Conservation (phyloP, 2,888 invertebrate species). For the Callyntrura guangdongensis region DNA sequence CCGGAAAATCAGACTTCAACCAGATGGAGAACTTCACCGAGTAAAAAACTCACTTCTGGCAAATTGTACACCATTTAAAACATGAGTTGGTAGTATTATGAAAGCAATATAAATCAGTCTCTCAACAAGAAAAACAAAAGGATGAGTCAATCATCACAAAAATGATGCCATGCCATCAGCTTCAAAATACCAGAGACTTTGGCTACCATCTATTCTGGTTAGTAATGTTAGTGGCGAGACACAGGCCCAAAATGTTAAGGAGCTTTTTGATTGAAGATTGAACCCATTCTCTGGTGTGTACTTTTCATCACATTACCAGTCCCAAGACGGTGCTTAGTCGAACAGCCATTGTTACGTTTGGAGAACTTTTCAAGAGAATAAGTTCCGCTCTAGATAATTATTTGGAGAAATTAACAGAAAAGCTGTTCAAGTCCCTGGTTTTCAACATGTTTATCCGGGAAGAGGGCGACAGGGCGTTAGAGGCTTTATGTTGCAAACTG, state of each 20-base stretch:
- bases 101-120: too few species aligned
- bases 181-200: conserved; percentile 43
- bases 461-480: conserved; percentile 61
- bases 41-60: too few species aligned
- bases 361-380: conserved; percentile 60
- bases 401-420: conserved; percentile 66
- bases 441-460: conserved; percentile 64
- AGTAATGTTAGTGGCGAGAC: conserved; percentile 63
- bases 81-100: too few species aligned
- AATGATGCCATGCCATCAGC: conserved; percentile 70
- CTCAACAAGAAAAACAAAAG: not conserved
- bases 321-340: conserved; percentile 53
- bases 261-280: conserved; percentile 46
- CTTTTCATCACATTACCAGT: conserved; percentile 63
- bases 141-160: conserved; percentile 2
- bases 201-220: conserved; percentile 34
- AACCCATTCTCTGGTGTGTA: conserved; percentile 65
- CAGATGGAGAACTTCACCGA: not conserved
- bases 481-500: conserved; percentile 64
- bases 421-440: conserved; percentile 53
- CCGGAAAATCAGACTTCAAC: conserved; percentile 58
- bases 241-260: conserved; percentile 64
- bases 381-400: conserved; percentile 67
- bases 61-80: not conserved
- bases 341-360: conserved; percentile 65